phyloP scores from a whole-genome alignment of 2,888 invertebrate species.

The Rotaria sp. region DNA sequence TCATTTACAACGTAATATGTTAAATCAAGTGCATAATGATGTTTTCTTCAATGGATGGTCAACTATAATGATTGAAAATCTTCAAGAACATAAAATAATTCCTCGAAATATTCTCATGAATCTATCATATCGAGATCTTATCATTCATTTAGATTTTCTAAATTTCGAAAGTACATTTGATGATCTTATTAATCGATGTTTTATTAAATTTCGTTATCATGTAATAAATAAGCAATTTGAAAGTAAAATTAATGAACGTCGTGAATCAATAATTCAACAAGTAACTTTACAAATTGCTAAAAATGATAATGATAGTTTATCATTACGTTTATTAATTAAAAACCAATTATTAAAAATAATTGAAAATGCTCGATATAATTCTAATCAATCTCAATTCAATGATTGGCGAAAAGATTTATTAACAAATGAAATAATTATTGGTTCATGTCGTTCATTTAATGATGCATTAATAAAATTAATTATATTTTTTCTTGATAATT shows the following conservation, averaged over 20 bases:
- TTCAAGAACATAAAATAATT: no score
- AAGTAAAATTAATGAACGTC: neutral
- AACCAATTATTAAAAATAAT: no score
- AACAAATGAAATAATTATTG: no score
- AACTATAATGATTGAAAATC: neutral
- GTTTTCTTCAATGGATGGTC: neutral
- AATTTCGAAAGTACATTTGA: neutral
- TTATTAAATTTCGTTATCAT: neutral
- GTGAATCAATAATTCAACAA: neutral
- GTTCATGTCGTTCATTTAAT: neutral
- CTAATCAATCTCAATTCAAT: no score
- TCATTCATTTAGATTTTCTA: neutral
- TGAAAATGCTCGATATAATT: no score
- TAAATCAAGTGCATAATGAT: neutral
- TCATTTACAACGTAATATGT: neutral
- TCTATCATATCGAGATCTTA: neutral
- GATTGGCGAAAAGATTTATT: no score
- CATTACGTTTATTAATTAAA: no score
- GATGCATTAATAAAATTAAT: neutral
- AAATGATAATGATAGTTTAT: neutral
- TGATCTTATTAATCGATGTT: neutral
- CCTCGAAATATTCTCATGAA: neutral
- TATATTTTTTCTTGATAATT: neutral
- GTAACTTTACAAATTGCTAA: neutral
- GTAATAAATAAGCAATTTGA: neutral